These are phyloP conservation scores for Acanthosepion lycidas DNA, from an alignment of 2,888 invertebrate genomes.

Conservation along the genomic window DNA sequence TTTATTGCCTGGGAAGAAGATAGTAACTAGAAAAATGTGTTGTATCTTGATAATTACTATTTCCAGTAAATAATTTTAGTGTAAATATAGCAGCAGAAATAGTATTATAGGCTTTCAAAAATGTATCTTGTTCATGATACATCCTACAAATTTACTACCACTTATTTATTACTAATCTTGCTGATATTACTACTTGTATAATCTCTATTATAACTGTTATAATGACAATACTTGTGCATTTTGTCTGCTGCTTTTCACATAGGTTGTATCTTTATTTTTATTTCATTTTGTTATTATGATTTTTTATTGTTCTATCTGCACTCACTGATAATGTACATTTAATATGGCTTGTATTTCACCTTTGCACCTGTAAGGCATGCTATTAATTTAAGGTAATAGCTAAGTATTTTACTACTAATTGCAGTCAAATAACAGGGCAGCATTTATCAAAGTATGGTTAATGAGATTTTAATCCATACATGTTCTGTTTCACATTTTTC, in stretches of 20 bases:
- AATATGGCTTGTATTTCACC: background rate
- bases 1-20: background rate
- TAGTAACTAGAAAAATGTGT: background rate
- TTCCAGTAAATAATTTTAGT: background rate
- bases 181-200: background rate
- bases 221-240: slow-evolving; percentile 20
- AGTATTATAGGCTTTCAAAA: background rate
- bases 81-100: background rate
- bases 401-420: background rate
- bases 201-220: background rate
- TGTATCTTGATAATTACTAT: background rate
- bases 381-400: background rate
- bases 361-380: slow-evolving; percentile 23
- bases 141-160: background rate
- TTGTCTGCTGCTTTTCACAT: slow-evolving; percentile 33
- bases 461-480: background rate
- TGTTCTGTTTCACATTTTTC: too few species aligned
- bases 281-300: too few species aligned
- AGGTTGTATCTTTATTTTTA: background rate
- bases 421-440: background rate
- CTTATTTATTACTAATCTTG: background rate
- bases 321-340: background rate
- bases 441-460: background rate
- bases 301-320: background rate
- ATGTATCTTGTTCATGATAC: background rate